Evolutionary conservation across 2,113 vertebrate genomes (phyloP).

Genomic region (Nerophis lumbriciformis): DNA sequence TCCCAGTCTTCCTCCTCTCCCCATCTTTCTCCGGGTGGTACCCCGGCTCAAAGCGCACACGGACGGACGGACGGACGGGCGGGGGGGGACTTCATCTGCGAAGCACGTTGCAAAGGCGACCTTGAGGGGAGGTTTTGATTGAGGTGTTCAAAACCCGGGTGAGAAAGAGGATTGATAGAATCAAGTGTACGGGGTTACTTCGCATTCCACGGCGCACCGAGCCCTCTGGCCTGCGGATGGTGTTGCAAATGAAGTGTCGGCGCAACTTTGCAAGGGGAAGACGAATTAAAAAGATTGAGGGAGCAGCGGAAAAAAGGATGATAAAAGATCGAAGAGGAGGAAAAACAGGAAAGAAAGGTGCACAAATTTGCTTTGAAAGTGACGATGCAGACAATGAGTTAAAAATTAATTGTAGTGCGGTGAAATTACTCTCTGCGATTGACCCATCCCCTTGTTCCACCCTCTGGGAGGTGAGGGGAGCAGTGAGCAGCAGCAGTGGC

Average conservation of each 20-base stretch:
- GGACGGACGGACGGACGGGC: conserved; percentile 11
- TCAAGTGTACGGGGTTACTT: conserved; percentile 60
- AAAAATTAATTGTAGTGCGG: too few relatives aligned
- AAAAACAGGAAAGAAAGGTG: neutral
- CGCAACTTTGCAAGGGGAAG: conserved; percentile 30
- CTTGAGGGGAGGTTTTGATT: conserved; percentile 68
- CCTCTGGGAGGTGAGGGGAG: too few relatives aligned
- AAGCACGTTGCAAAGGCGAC: conserved; percentile 60
- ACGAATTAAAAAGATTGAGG: conserved; percentile 23
- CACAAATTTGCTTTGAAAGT: conserved; percentile 3
- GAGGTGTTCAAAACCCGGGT: conserved; percentile 65
- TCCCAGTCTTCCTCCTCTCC: conserved; percentile 35
- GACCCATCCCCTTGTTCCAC: too few relatives aligned
- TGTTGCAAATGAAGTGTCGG: conserved; percentile 59
- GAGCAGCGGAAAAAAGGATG: conserved; percentile 2
- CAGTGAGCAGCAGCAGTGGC: too few relatives aligned
- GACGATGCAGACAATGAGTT: conserved; percentile 6
- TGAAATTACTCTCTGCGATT: too few relatives aligned
- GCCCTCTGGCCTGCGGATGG: conserved; percentile 50
- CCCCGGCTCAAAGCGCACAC: conserved; percentile 62
- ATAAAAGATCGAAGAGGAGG: conserved; percentile 12
- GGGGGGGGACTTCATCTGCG: conserved; percentile 58
- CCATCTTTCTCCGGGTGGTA: conserved; percentile 55
- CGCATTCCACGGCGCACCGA: conserved; percentile 57
- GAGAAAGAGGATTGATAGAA: conserved; percentile 64